Conservation (phyloP, 2,888 invertebrate genomes). For the Tetragnatha montana region DNA sequence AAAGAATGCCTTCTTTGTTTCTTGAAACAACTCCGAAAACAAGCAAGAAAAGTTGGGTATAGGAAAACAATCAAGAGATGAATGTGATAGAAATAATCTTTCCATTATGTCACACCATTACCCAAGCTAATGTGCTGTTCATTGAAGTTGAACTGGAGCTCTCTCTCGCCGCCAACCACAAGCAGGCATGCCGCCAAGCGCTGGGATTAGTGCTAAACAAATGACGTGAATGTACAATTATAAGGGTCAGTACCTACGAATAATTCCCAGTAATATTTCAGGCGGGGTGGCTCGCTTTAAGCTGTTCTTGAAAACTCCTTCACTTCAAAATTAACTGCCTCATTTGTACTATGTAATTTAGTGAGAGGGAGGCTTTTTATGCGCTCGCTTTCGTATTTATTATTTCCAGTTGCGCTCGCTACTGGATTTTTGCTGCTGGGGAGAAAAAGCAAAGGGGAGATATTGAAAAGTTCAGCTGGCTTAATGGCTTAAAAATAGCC, state of each 20-base stretch:
- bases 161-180: slow-evolving; percentile 43
- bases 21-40: slow-evolving; percentile 66
- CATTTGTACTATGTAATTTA: slow-evolving; percentile 68
- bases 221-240: slow-evolving; percentile 71
- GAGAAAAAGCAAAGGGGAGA: slow-evolving; percentile 30
- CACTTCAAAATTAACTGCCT: slow-evolving; percentile 69
- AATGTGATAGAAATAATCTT: slow-evolving; percentile 71
- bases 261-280: slow-evolving; percentile 68
- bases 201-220: slow-evolving; percentile 70
- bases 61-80: slow-evolving; percentile 71
- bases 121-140: slow-evolving; percentile 69
- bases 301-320: slow-evolving; percentile 60
- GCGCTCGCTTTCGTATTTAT: slow-evolving; percentile 24
- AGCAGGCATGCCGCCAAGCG: slow-evolving; percentile 67
- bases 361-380: slow-evolving; percentile 44
- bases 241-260: slow-evolving; percentile 71
- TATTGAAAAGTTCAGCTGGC: slow-evolving; percentile 18
- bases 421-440: slow-evolving; percentile 34
- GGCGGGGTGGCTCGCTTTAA: slow-evolving; percentile 46
- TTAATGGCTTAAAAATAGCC: slow-evolving; percentile 61
- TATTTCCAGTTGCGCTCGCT: slow-evolving; percentile 8
- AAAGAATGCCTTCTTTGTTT: slow-evolving; percentile 65
- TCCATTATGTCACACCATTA: slow-evolving; percentile 70
- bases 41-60: slow-evolving; percentile 63
- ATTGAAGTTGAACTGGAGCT: slow-evolving; percentile 53